These are phyloP conservation scores for Scolopax mira DNA, from an alignment of 2,113 vertebrate species.

Conservation along the genomic window DNA sequence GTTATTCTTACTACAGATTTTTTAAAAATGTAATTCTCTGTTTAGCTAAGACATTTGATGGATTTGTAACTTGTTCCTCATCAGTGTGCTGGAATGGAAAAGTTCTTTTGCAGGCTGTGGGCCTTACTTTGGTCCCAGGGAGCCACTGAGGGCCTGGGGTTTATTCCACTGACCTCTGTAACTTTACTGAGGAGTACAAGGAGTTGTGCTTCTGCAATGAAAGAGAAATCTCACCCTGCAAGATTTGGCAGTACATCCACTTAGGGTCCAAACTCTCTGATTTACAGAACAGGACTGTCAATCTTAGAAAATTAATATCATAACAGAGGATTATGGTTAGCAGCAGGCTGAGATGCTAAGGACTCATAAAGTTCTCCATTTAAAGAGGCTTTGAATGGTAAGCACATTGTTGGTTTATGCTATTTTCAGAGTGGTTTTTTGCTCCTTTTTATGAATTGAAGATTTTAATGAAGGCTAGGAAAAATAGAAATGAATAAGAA, in stretches of 20 bases:
- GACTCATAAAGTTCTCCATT: not conserved
- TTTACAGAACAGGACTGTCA: not conserved
- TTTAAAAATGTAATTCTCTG: not conserved
- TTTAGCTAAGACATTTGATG: not conserved
- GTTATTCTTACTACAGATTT: not conserved
- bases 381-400: not conserved
- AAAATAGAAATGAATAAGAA: not conserved
- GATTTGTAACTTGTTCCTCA: not conserved
- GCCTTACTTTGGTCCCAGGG: not conserved
- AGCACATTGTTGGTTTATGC: not conserved
- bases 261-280: not conserved
- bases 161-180: not conserved
- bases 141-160: rapidly evolving
- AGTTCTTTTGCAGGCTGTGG: not conserved
- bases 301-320: not conserved
- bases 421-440: not conserved
- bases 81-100: not conserved
- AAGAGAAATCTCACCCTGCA: not conserved
- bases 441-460: not conserved
- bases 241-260: not conserved
- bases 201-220: not conserved
- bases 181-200: not conserved
- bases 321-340: not conserved
- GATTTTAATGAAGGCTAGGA: not conserved
- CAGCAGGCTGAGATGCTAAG: not conserved